Conservation (phyloP, 2,113 vertebrate species). For the Anguilla japonica region DNA sequence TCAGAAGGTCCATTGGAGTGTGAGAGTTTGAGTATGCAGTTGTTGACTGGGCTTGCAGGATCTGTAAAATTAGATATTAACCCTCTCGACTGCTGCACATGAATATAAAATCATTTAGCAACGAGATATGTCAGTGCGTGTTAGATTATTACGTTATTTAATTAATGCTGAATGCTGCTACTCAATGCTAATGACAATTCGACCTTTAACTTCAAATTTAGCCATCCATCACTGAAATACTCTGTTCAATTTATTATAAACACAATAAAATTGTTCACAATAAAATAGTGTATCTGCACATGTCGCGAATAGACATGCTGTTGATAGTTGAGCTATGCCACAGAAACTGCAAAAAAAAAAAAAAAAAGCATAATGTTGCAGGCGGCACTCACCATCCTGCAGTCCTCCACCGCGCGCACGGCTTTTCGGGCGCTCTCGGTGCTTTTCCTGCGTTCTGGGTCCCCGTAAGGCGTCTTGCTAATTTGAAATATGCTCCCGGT, state of each 20-base stretch:
- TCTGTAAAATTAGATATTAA: neutral
- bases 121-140: too few relatives aligned
- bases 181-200: neutral
- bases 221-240: neutral
- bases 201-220: neutral
- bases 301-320: conserved; percentile 58
- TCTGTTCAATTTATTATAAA: neutral
- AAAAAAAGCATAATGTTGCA: neutral
- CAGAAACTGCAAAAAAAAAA: conserved; percentile 10
- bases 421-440: conserved; percentile 70
- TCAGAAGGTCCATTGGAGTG: too few relatives aligned
- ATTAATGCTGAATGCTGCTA: neutral
- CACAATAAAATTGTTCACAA: conserved; percentile 48
- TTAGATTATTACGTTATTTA: too few relatives aligned
- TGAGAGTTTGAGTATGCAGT: too few relatives aligned
- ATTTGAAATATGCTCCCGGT: conserved; percentile 81
- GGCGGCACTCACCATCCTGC: conserved; percentile 85
- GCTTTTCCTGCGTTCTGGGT: conserved; percentile 81
- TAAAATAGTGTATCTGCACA: conserved; percentile 72
- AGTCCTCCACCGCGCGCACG: conserved; percentile 81
- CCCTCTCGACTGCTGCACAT: neutral
- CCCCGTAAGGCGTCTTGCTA: conserved; percentile 73
- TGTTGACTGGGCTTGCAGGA: neutral
- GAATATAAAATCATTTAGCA: neutral
- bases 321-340: conserved; percentile 43